A percentile compares a stretch with the other conserved stretches of the same genome.
Conservation (phyloP, 92 coral and sea anemone species). For the Porites cylindrica region DNA sequence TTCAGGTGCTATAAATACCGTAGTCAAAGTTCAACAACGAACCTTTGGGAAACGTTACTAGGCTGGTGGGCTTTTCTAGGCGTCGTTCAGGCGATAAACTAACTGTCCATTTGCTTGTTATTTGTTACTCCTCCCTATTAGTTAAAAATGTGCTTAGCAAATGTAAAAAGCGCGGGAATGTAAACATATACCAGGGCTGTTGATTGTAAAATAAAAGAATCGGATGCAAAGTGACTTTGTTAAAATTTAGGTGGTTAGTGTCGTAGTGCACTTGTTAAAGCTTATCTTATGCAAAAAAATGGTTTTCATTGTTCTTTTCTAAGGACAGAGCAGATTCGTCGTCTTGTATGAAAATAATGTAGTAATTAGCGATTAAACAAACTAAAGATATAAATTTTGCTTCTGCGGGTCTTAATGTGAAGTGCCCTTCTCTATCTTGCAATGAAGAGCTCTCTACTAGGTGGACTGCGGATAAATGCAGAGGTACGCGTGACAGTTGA, state of each 20-base stretch:
- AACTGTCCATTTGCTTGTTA: not conserved
- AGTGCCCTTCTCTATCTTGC: too few relatives aligned
- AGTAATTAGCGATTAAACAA: not conserved
- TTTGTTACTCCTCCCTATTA: not conserved
- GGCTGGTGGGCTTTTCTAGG: not conserved
- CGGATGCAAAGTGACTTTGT: not conserved
- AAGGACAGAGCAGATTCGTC: not conserved
- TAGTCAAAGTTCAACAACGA: too few relatives aligned
- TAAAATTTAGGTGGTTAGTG: not conserved
- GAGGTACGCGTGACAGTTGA: too few relatives aligned
- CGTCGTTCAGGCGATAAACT: not conserved
- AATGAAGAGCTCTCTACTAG: too few relatives aligned
- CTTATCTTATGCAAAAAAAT: not conserved
- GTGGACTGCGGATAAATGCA: too few relatives aligned
- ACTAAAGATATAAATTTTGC: too few relatives aligned
- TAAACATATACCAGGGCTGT: not conserved
- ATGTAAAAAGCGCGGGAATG: not conserved
- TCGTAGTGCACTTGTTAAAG: conserved; percentile 5
- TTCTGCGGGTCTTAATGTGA: too few relatives aligned
- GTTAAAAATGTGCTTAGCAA: not conserved
- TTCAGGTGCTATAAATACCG: too few relatives aligned
- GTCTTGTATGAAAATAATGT: not conserved
- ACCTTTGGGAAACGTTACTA: not conserved
- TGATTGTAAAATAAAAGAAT: not conserved
- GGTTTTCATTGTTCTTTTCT: not conserved